Evolutionary conservation across 2,888 invertebrate species (phyloP), one percentile per base, ranked within the genome.

Genomic region (Drosophila yooni): DNA sequence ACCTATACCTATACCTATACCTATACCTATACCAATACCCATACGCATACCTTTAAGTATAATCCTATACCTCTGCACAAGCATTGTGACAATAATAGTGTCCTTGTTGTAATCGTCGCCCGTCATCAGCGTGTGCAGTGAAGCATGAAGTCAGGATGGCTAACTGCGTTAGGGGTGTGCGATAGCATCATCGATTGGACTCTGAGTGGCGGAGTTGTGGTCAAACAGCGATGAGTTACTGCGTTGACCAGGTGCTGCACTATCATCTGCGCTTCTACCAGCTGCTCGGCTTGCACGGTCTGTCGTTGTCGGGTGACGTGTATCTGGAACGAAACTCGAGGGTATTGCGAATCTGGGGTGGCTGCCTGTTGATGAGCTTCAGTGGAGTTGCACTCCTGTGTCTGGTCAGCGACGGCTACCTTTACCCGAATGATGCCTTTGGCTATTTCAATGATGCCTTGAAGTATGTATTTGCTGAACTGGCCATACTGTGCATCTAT

Each of bases 241-340:
- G 46, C 25, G 43, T 74, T 51, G 82, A 68, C 36, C 76, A 57
- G 59, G 73, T 84, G 57, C 54, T 92, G 52, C 77, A 78, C 46
- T 72, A 59, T 46, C 86, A 91, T 48, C 63, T 88, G 48, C 79
- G 79, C 36, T 70, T 91, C 31, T 92, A 90, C 76, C 91, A 91
- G 65, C 13, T 86, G 46, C 63, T 89, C 21, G 92, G 92, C 15
- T 76, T 84, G 56, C 90, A 85, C 56, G 83, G 84, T 4, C 48
- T 89, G 29, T 68, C 88, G 0, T 65, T 89, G 11, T 56, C 77
- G 6, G 58, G 73, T 1, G 77, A 79, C 13, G 21, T 11, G 2
- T 21, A 59, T 31, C 59, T 64, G 18, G 21, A 13, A 18, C 21
- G 21, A 3, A 40, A 15, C 15, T 8, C 27, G 2, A n/a, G 5